Conservation (phyloP, 2,888 invertebrate species). For the Eupithecia tripunctaria region DNA sequence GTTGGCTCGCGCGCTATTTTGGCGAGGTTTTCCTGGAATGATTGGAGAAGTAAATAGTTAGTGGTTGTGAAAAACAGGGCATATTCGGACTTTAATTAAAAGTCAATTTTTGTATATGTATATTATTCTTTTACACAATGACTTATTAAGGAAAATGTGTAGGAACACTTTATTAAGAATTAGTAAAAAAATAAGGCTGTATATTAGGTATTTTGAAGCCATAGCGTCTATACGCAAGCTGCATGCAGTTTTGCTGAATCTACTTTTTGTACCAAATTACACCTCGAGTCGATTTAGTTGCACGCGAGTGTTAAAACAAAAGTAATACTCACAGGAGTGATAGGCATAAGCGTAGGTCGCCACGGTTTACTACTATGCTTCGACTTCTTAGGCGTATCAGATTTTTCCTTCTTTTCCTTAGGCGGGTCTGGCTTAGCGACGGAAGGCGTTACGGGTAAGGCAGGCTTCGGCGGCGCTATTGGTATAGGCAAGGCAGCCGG, state of each 20-base stretch:
- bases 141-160: neutral
- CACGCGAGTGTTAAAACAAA: too few relatives aligned
- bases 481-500: conserved; percentile 66
- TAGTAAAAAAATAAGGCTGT: too few relatives aligned
- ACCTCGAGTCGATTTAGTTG: too few relatives aligned
- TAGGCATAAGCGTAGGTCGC: conserved; percentile 89
- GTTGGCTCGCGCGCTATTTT: conserved; percentile 76
- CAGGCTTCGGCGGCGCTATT: conserved; percentile 50
- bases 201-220: too few relatives aligned
- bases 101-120: too few relatives aligned
- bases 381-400: conserved; percentile 70
- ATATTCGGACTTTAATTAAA: neutral
- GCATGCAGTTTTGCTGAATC: too few relatives aligned
- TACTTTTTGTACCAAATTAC: too few relatives aligned
- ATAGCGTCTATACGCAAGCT: too few relatives aligned
- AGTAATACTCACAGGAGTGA: conserved; percentile 79
- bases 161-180: too few relatives aligned
- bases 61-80: neutral
- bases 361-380: conserved; percentile 87
- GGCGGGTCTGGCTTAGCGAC: conserved; percentile 34
- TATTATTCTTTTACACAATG: too few relatives aligned
- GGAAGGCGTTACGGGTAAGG: conserved; percentile 37
- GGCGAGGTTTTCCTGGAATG: conserved; percentile 72
- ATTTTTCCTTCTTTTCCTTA: conserved; percentile 70
- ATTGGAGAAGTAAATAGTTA: neutral